phyloP scores from a whole-genome alignment of 2,888 invertebrate genomes.

The Eilema depressum region DNA sequence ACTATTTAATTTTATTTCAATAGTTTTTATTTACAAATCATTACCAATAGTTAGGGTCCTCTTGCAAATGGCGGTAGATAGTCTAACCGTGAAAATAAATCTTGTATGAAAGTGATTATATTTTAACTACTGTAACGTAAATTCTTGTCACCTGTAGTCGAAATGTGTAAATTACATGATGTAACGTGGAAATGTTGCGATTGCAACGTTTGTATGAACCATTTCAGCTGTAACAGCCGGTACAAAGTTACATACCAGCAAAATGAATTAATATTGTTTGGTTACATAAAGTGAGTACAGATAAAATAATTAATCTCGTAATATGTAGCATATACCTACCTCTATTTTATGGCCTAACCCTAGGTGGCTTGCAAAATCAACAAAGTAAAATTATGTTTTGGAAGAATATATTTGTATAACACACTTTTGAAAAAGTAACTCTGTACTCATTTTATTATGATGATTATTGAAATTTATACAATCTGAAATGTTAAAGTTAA shows the following conservation, averaged over 20 bases:
- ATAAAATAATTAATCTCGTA: conserved; percentile 40
- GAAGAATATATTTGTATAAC: conserved; percentile 59
- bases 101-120: conserved; percentile 49
- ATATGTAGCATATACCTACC: conserved; percentile 64
- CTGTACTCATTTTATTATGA: conserved; percentile 72
- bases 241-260: conserved; percentile 43
- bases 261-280: conserved; percentile 28
- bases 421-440: conserved; percentile 47
- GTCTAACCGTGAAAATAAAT: conserved; percentile 49
- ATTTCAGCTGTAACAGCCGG: conserved; percentile 41
- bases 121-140: conserved; percentile 47
- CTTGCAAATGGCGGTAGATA: conserved; percentile 50
- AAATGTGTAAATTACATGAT: conserved; percentile 43
- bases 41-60: conserved; percentile 52
- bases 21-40: conserved; percentile 58
- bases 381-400: conserved; percentile 59
- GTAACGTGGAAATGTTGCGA: conserved; percentile 54
- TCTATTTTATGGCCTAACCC: conserved; percentile 65
- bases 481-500: conserved; percentile 45
- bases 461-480: conserved; percentile 40
- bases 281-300: conserved; percentile 64
- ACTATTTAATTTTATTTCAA: conserved; percentile 46
- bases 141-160: conserved; percentile 52
- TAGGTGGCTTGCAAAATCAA: conserved; percentile 56
- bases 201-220: conserved; percentile 51